phyloP scores from a whole-genome alignment of 2,113 vertebrate species.

The Callipepla squamata region DNA sequence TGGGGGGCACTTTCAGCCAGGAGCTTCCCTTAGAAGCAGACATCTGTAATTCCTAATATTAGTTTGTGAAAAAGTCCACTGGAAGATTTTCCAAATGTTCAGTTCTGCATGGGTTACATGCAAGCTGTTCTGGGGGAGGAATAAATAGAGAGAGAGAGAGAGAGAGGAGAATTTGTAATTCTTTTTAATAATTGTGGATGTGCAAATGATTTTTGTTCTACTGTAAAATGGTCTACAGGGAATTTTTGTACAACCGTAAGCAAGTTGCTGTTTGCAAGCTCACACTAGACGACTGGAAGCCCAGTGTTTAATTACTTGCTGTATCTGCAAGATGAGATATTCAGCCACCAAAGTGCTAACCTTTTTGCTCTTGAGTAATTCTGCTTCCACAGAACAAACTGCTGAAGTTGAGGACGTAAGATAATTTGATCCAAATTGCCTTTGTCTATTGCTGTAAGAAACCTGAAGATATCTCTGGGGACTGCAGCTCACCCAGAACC shows the following conservation, averaged over 20 bases:
- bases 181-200: not conserved
- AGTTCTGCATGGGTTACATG: not conserved
- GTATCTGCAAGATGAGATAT: slow-evolving; percentile 30
- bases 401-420: not conserved
- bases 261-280: not conserved
- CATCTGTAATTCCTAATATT: not conserved
- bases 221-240: not conserved
- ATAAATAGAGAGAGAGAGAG: not conserved
- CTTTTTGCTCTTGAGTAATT: slow-evolving; percentile 45
- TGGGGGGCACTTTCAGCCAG: not conserved
- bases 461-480: not conserved
- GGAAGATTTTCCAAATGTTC: not conserved
- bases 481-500: not conserved
- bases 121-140: not conserved
- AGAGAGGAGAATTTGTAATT: not conserved
- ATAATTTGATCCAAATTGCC: slow-evolving; percentile 29
- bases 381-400: slow-evolving; percentile 26
- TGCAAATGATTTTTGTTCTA: not conserved
- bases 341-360: slow-evolving; percentile 20
- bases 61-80: not conserved
- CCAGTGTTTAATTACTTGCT: slow-evolving; percentile 47
- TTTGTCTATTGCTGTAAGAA: not conserved
- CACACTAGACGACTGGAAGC: not conserved
- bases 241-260: not conserved
- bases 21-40: not conserved